A percentile compares a stretch with the other conserved stretches of the same genome.
These are phyloP conservation scores for Ahaetulla prasina DNA, from an alignment of 2,113 vertebrate species.

Conservation along the genomic window DNA sequence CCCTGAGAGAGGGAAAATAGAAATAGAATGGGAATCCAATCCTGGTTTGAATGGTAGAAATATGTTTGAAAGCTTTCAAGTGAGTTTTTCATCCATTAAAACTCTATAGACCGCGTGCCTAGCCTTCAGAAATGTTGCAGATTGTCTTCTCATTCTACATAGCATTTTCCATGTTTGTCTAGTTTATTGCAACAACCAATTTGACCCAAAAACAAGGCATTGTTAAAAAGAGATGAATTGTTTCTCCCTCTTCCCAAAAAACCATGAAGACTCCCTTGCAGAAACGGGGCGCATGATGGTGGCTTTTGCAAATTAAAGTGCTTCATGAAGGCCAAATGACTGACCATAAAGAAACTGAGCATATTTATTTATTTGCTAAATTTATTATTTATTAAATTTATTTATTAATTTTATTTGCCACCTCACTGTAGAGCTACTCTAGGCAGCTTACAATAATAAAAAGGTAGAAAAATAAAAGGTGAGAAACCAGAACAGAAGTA, in stretches of 20 bases:
- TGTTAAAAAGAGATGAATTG: not conserved
- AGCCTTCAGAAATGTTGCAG: not conserved
- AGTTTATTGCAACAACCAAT: not conserved
- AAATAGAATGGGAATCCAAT: not conserved
- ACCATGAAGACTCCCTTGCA: not conserved
- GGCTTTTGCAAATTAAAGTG: not conserved
- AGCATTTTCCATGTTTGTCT: not conserved
- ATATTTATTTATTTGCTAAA: no score
- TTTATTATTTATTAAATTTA: no score
- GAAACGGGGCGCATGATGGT: not conserved
- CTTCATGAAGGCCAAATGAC: not conserved
- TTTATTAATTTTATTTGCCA: not conserved
- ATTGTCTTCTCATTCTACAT: not conserved
- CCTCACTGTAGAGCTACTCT: not conserved
- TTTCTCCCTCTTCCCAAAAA: not conserved
- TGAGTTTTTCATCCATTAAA: not conserved
- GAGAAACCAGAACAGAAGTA: not conserved
- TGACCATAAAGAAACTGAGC: not conserved
- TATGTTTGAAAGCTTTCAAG: not conserved
- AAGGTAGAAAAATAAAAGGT: not conserved
- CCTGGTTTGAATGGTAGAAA: not conserved
- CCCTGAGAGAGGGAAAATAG: not conserved
- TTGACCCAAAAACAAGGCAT: not conserved
- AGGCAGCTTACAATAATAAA: not conserved
- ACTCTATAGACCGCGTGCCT: not conserved